Base-by-base conservation (phyloP, 2,888 invertebrate genomes). In the Thyatira batis region DNA sequence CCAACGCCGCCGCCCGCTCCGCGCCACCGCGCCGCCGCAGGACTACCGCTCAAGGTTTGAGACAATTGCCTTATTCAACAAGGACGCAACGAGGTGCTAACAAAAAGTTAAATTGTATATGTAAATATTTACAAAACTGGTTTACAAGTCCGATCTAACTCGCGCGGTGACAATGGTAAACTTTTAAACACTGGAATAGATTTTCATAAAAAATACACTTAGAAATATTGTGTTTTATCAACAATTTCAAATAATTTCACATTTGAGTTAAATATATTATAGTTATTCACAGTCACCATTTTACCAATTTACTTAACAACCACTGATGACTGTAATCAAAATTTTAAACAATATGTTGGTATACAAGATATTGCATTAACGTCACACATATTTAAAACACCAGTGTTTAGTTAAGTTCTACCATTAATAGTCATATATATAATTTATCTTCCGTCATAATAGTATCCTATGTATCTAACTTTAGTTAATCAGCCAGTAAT, bases 21-120 rank as follows among this genome's bases (percentile, higher is more conserved):
- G n/a, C n/a, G 20, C 45, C 8, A 48, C 21, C 55, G 6, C 52
- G 55, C 28, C 59, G 6, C 2, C 33, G 17, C 17, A 39, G 39
- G 39, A 39, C 1, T 17, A 39, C 17, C 39, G 17, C 17, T 39
- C 17, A 17, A 39, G n/a, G 17, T 17, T 39, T n/a, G n/a, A n/a
- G 39, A 39, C 39, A 39, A 39, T 39, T 39, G 17, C 17, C 39
- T 39, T 39, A 33, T 33, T 33, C 33, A 39, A 39, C 39, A 39
- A 39, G 39, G 39, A 17, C 39, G 39, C 50, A 60, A 57, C 51
- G 46, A 53, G 51, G 48, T 53, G 46, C 48, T 54, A 58, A 51
- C 33, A 48, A 60, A 75, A 88, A 88, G 78, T 87, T 88, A 81
- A 70, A 87, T 88, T 86, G 81, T 78, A 70, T 84, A 85, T 82